Base-by-base conservation (phyloP, 2,888 invertebrate genomes). In the Diachrysia chrysitis region DNA sequence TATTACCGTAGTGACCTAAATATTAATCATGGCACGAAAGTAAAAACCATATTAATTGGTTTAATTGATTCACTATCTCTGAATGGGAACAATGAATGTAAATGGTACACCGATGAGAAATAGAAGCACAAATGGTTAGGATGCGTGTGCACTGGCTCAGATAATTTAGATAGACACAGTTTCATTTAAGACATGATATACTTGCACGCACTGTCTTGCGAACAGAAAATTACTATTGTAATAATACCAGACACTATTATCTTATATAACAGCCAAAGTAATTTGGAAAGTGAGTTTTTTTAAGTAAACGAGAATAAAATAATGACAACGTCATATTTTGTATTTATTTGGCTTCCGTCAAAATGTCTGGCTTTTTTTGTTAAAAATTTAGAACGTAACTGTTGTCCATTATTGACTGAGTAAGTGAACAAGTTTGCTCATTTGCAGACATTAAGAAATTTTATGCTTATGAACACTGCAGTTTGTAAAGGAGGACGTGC, bases 181-280 rank as follows among this genome's bases (percentile, higher is more conserved):
- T 80, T 81, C 73, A 77, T 73, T 73, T 64, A 63, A 66, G 58
- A 73, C 74, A 73, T 65, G 82, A 70, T 67, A 71, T 71, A 69
- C 35, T 48, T 69, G 46, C 81, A 75, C 77, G 60, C 81, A 64
- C 48, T 46, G 35, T 67, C 66, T 57, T 71, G 29, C 61, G 59
- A 69, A 66, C 69, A 70, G 66, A 63, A 63, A 70, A 62, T 65
- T 54, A 65, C 58, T 63, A 63, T 64, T 72, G 58, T 66, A 81
- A 67, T 66, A n/a, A 51, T 59, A 25, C 67, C 48, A 51, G 48
- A 51, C 48, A 51, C 48, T 57, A 61, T n/a, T 69, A 73, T 58
- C 48, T 77, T 75, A 78, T 66, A 69, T 73, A 76, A 76, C 63
- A 73, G 14, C 23, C 53, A 42, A 76, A 69, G 63, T 68, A 60